phyloP scores from a whole-genome alignment of 2,113 vertebrate species.

The cat (Felis catus) region F.catus_Fca126_mat1.0 CM031420.1:129687501-129688000 shows the following conservation, averaged over 20 bases:
- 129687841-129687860: background rate
- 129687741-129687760: background rate
- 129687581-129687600: slow-evolving; percentile 62
- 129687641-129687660: background rate
- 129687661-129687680: background rate
- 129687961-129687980: background rate
- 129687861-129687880: background rate
- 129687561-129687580: slow-evolving; percentile 46
- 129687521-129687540: slow-evolving; percentile 23
- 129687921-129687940: background rate
- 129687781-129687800: background rate
- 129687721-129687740: background rate
- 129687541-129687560: slow-evolving; percentile 40
- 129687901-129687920: background rate
- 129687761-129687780: background rate
- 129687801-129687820: background rate
- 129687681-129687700: background rate
- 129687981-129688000: too few relatives aligned
- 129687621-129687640: background rate
- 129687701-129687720: slow-evolving; percentile 8
- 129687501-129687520: slow-evolving; percentile 47
- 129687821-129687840: background rate
- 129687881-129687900: background rate
- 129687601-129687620: background rate
- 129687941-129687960: background rate